A percentile compares a stretch with the other conserved stretches of the same genome.
Evolutionary conservation across 2,113 vertebrate species (phyloP).

Genomic region (Telmatochromis brichardi): DNA sequence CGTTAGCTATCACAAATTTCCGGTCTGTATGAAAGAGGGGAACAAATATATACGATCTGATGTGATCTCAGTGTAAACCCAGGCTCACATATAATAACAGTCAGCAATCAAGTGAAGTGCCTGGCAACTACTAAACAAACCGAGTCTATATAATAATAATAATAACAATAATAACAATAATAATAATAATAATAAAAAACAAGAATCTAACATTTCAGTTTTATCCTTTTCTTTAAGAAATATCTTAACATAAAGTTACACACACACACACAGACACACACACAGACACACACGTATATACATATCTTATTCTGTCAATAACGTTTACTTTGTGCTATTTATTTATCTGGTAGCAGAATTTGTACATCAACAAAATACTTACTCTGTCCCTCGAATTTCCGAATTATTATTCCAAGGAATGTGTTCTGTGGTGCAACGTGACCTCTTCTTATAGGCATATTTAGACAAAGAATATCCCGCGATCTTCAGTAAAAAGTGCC

Average conservation of each 20-base stretch:
- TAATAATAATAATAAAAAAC: neutral
- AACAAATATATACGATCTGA: neutral
- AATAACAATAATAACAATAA: fast-evolving
- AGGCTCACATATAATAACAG: neutral
- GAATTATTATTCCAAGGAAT: conserved; percentile 96
- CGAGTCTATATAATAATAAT: neutral
- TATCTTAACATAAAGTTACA: neutral
- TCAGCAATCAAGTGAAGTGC: neutral
- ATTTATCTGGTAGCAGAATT: too few species aligned
- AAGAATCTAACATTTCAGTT: neutral
- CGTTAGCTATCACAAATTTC: conserved; percentile 99
- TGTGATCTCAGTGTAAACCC: neutral
- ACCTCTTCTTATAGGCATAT: conserved; percentile 98
- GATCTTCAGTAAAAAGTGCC: conserved; percentile 44
- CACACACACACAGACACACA: neutral
- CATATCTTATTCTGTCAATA: too few species aligned
- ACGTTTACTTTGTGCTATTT: too few species aligned
- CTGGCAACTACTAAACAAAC: neutral
- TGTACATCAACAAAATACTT: conserved; percentile 67
- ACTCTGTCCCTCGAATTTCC: conserved; percentile 99
- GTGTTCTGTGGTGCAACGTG: conserved; percentile 99
- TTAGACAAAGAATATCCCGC: conserved; percentile 66
- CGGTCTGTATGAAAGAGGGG: conserved; percentile 79
- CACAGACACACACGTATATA: fast-evolving
- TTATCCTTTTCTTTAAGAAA: neutral